Conservation (phyloP, 2,113 vertebrate genomes). For the Brachypodius melanocephalos region DNA sequence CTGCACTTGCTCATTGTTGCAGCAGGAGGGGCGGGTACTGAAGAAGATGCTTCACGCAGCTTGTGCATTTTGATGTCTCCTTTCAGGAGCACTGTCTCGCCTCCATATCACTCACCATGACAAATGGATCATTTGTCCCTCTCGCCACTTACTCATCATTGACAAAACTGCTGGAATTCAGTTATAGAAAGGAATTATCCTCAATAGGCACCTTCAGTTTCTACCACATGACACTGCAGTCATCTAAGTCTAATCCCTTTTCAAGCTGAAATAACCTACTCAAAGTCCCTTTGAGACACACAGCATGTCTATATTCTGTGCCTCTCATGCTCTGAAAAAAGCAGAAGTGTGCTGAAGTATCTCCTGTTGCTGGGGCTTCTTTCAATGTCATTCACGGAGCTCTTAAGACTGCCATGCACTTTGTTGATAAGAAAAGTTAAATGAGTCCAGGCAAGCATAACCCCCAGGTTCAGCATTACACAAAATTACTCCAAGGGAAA, state of each 20-base stretch:
- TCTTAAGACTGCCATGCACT: background rate
- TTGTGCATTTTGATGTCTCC: background rate
- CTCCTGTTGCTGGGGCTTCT: background rate
- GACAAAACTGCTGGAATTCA: slow-evolving; percentile 38
- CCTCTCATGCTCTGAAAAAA: slow-evolving; percentile 22
- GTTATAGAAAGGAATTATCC: slow-evolving; percentile 63
- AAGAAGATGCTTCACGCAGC: background rate
- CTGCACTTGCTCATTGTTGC: background rate
- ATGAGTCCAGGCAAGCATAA: background rate
- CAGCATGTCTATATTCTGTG: slow-evolving; percentile 42
- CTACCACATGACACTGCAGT: slow-evolving; percentile 53
- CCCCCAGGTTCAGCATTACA: background rate
- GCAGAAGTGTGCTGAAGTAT: slow-evolving; percentile 20
- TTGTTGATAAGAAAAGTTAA: background rate
- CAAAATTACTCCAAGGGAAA: background rate
- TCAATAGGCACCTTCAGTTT: slow-evolving; percentile 64
- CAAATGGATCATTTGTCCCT: slow-evolving; percentile 55
- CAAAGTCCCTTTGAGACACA: slow-evolving; percentile 54
- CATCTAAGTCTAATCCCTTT: slow-evolving; percentile 65
- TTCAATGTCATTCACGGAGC: background rate
- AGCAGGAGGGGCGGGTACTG: background rate
- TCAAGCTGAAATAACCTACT: slow-evolving; percentile 65
- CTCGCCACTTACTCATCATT: slow-evolving; percentile 30
- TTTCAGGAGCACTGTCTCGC: background rate
- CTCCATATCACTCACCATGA: background rate